Evolutionary conservation across 2,888 invertebrate genomes (phyloP), one percentile per base, ranked within the genome.

Genomic region (Agriopis aurantiaria): DNA sequence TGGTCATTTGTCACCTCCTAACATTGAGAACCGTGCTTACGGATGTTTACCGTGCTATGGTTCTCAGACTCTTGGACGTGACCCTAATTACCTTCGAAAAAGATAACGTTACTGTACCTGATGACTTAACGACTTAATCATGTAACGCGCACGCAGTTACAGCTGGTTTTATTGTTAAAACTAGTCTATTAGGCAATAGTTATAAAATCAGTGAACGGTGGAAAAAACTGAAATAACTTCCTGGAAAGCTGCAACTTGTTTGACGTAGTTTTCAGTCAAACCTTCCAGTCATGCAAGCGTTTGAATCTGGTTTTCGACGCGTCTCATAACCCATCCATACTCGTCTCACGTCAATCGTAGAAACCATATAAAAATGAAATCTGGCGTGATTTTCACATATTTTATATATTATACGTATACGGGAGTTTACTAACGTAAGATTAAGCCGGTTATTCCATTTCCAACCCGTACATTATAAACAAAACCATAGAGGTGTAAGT

Each of bases 61-160:
- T 57, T 57, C 56, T 58, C 43, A 56, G 41, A 45, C 40, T 73
- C 75, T 75, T 58, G 70, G 65, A 67, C 71, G 65, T 85, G 86
- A 83, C 85, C 86, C 79, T 86, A 85, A 87, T 87, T 83, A 79
- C 81, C 74, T 59, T 81, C 81, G 77, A 78, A 78, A 83, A 82
- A 81, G 85, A 88, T 85, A 86, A 82, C 73, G 73, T 72, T 74
- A 76, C 73, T 72, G 70, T 77, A 72, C 73, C 72, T 72, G 79
- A 79, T 81, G 85, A 80, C 81, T 82, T 85, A 83, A 86, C 83
- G 78, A 83, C 82, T 82, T 80, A 83, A 85, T 86, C 84, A 80
- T 82, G 82, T 83, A 84, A 88, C 80, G 80, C 78, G 75, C 75
- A 77, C 73, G 77, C 81, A 80, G 71, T 74, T 80, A 80, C 82